Evolutionary conservation across 2,888 invertebrate species (phyloP).

Genomic region (Lithophane socia): DNA sequence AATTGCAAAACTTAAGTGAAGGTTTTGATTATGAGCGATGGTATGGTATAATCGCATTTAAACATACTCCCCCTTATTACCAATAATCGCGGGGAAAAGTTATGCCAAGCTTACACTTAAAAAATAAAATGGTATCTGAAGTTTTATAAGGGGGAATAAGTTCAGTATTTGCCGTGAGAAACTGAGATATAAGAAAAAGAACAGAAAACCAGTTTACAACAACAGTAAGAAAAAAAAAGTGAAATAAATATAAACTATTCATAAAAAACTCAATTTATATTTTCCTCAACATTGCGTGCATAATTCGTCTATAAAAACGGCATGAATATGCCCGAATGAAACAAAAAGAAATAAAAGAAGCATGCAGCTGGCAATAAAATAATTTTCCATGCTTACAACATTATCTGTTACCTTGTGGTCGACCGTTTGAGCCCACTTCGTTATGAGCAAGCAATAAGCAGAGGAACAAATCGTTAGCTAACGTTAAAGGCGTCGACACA

Average conservation of each 20-base stretch:
- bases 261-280: neutral
- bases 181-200: neutral
- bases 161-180: too few species aligned
- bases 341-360: constrained; percentile 39
- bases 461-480: constrained; percentile 81
- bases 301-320: constrained; percentile 16
- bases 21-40: too few species aligned
- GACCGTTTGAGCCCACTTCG: constrained; percentile 89
- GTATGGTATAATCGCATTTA: too few species aligned
- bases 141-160: too few species aligned
- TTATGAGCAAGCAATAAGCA: constrained; percentile 86
- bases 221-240: neutral
- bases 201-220: neutral
- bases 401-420: constrained; percentile 84
- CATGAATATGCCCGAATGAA: constrained; percentile 6
- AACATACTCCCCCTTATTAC: too few species aligned
- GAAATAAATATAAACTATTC: neutral
- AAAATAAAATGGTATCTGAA: too few species aligned
- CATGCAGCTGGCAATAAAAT: constrained; percentile 62
- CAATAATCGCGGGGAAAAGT: too few species aligned
- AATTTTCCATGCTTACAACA: constrained; percentile 69
- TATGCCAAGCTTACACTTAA: too few species aligned
- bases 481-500: constrained; percentile 63
- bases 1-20: too few species aligned
- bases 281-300: constrained; percentile 21